Conservation (phyloP, 2,888 invertebrate genomes). For the Pachymerium ferrugineum region DNA sequence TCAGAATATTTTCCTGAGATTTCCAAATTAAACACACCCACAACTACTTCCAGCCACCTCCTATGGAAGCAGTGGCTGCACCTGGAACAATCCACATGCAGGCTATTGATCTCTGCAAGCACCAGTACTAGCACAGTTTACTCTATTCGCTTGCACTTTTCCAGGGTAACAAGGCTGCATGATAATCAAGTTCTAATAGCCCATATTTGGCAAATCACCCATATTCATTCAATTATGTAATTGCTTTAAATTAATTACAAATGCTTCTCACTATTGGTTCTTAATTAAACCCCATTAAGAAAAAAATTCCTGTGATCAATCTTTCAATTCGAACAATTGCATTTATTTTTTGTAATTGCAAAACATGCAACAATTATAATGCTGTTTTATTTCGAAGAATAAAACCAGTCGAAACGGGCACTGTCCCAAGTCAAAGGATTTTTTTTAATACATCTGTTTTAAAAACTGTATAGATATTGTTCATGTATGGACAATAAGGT, state of each 20-base stretch:
- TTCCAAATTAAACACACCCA: neutral
- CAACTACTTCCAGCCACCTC: neutral
- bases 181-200: neutral
- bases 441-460: too few species aligned
- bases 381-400: neutral
- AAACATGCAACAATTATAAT: neutral
- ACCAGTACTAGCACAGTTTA: neutral
- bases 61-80: neutral
- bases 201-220: neutral
- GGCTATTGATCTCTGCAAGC: slow-evolving; percentile 21
- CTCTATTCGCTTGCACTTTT: neutral
- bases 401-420: neutral
- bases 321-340: too few species aligned
- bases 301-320: neutral
- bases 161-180: neutral
- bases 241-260: neutral
- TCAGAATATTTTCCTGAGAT: too few species aligned
- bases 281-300: too few species aligned
- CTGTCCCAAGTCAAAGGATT: neutral
- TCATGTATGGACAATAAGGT: too few species aligned
- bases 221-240: neutral
- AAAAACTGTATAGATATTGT: too few species aligned
- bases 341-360: too few species aligned
- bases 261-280: neutral
- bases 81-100: neutral